Percentiles rank a stretch among this genome's conserved stretches.
Evolutionary conservation across 2,888 invertebrate species (phyloP).

Genomic region (Gibbula magus): DNA sequence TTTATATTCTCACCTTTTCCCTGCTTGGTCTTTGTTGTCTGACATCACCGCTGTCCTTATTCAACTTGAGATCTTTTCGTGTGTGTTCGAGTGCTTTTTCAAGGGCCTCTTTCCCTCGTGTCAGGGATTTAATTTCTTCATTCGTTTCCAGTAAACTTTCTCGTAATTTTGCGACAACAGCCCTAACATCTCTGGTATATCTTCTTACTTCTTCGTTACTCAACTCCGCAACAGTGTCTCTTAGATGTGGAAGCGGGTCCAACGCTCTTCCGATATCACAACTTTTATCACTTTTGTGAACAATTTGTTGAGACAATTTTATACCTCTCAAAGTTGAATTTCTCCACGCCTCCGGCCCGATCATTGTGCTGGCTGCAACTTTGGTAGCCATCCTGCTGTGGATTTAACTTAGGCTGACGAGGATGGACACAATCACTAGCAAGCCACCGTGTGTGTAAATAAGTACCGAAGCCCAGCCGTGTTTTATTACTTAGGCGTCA

Average conservation of each 20-base stretch:
- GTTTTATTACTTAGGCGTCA: constrained; percentile 31
- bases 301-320: constrained; percentile 70
- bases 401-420: not conserved
- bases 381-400: constrained; percentile 33
- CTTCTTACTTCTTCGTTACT: constrained; percentile 73
- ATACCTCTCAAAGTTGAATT: constrained; percentile 70
- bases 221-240: constrained; percentile 71
- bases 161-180: constrained; percentile 70
- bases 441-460: not conserved
- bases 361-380: constrained; percentile 53
- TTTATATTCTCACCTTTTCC: constrained; percentile 67
- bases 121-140: constrained; percentile 73
- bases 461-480: constrained; percentile 18
- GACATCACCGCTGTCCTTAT: constrained; percentile 69
- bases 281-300: constrained; percentile 69
- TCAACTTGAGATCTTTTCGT: constrained; percentile 73
- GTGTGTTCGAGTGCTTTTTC: constrained; percentile 73
- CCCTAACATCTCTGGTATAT: constrained; percentile 71
- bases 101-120: constrained; percentile 70
- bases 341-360: constrained; percentile 73
- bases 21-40: constrained; percentile 67
- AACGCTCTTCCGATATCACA: constrained; percentile 67
- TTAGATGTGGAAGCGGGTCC: constrained; percentile 73
- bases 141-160: constrained; percentile 73
- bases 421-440: constrained; percentile 24